A percentile compares a stretch with the other conserved stretches of the same genome.
Evolutionary conservation across 2,113 vertebrate genomes (phyloP).

Genomic region (Chauna torquata): DNA sequence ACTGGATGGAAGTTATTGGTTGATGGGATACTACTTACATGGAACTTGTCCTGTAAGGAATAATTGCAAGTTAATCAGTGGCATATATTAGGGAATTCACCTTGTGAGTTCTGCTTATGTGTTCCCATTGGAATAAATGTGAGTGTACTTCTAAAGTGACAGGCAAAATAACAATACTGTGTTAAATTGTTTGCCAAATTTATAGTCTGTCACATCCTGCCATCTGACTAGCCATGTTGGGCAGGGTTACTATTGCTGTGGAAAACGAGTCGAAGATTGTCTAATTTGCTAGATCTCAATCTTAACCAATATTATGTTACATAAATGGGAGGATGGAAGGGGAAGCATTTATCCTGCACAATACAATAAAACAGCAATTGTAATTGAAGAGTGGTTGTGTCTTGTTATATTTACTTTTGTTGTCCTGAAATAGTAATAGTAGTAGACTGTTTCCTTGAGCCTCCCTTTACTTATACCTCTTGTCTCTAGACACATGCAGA

Average conservation of each 20-base stretch:
- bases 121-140: background rate
- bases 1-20: background rate
- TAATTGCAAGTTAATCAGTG: background rate
- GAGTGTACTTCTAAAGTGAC: background rate
- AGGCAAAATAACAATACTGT: background rate
- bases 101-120: background rate
- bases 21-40: background rate
- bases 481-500: background rate
- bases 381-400: background rate
- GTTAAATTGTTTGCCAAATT: background rate
- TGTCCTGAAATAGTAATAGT: background rate
- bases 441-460: background rate
- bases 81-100: background rate
- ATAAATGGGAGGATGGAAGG: background rate
- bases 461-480: background rate
- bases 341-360: background rate
- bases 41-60: background rate
- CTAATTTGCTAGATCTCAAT: background rate
- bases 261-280: background rate
- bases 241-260: background rate
- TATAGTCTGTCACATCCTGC: background rate
- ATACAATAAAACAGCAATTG: background rate
- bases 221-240: background rate
- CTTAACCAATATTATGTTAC: background rate
- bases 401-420: background rate